These are phyloP conservation scores for Arothron firmamentum DNA, from an alignment of 2,113 vertebrate species.

Conservation along the genomic window DNA sequence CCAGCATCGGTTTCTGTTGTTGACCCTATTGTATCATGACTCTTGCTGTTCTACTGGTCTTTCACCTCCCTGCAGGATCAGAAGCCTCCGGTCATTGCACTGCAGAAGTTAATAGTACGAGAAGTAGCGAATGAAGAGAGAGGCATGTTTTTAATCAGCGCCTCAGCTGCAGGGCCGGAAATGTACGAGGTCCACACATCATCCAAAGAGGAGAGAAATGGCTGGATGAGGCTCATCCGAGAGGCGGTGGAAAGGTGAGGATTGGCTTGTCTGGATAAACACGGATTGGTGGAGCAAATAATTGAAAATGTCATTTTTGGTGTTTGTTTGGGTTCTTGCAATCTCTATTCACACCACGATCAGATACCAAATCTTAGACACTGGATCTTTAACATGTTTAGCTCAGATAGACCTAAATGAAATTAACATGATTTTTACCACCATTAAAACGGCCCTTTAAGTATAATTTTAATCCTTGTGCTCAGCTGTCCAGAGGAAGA, in stretches of 20 bases:
- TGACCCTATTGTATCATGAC: background rate
- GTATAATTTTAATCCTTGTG: background rate
- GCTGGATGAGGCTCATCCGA: constrained; percentile 92
- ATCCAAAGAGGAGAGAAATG: constrained; percentile 90
- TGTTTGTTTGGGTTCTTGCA: too few species aligned
- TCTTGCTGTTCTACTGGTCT: background rate
- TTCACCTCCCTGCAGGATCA: constrained; percentile 78
- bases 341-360: too few species aligned
- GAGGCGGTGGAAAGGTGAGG: constrained; percentile 89
- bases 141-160: constrained; percentile 95
- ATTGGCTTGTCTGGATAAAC: too few species aligned
- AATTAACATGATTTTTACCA: too few species aligned
- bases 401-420: too few species aligned
- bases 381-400: too few species aligned
- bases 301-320: background rate
- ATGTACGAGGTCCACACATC: constrained; percentile 94
- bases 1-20: background rate
- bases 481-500: constrained; percentile 89
- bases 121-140: constrained; percentile 95
- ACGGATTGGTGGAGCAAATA: too few species aligned
- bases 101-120: constrained; percentile 94
- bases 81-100: constrained; percentile 90
- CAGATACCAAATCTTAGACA: too few species aligned
- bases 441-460: too few species aligned
- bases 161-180: constrained; percentile 88